Base-by-base conservation (phyloP, 2,113 vertebrate species). In the Prinia subflava region DNA sequence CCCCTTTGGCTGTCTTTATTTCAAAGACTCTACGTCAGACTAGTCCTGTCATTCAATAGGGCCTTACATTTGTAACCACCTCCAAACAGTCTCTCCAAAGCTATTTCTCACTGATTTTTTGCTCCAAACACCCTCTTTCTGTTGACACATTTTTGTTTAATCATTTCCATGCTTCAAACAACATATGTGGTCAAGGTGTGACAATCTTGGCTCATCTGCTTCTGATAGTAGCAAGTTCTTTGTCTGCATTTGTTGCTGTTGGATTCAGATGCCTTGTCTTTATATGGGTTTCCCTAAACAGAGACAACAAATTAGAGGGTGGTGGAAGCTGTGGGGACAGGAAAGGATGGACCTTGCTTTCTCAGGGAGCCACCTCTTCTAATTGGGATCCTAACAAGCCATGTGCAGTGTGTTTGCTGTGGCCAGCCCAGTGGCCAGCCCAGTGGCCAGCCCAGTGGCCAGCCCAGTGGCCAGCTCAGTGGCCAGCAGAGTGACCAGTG, bases 311-410 rank as follows among this genome's bases (percentile, higher is more conserved):
- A 47, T 15, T 35, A 62, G 49, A 80, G 10, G 3, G 9, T 55
- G 39, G 23, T 39, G 33, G 31, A 83, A 80, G 39, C 42, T 2
- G 1, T 24, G 47, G 56, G 25, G 56, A 67, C 37, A 75, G 65
- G 47, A 75, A 60, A 87, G 52, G 33, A 50, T 60, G 69, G 24
- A 70, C 24, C 28, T 76, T 83, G 25, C 18, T 89, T 76, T 76
- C 59, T 59, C 59, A 74, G 60, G 27, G 21, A 20, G 3, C 55
- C 19, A 15, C 3, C 55, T 73, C n/a, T 71, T 80, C 23, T 46
- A 27, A 15, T 0, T 65, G 24, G 10, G 21, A 57, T 75, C 33
- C 30, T 59, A 19, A 62, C 0, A 0, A 77, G 24, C 42, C 20
- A 22, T 0, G 6, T 71, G 35, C 25, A 47, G 39, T 11, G 12